Base-by-base conservation (phyloP, 2,113 vertebrate species). In the Abramis brama region DNA sequence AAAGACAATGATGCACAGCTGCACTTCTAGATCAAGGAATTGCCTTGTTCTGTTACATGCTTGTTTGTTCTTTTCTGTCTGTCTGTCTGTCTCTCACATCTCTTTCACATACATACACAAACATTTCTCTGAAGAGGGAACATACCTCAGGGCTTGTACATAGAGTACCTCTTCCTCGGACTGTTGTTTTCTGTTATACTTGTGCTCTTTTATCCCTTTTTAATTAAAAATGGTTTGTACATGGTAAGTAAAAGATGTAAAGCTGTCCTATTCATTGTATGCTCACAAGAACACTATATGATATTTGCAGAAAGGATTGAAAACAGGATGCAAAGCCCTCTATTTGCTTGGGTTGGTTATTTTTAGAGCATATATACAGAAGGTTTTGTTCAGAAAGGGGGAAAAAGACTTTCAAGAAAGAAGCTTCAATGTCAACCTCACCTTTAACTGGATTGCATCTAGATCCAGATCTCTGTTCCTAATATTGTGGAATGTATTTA, bases 121-220 rank as follows among this genome's bases (percentile, higher is more conserved):
- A 73, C 0, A 82, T 25, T 3, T 39, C 10, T 83, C 66, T 83
- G 80, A 77, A 79, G 80, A 79, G 52, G 87, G 92, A 89, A 92
- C 85, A 91, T 93, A 94, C 94, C 97, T 98, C 97, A 98, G 97
- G 97, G 95, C 96, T 94, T 96, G 95, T 95, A 95, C 87, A 94
- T 94, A 95, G 77, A 39, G 71, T 85, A 83, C 87, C 87, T 25
- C 55, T 85, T 5, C 33, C 89, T 91, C 36, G 64, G 83, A 81
- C 85, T 79, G 70, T 66, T 36, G 78, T 89, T 5, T 43, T 75
- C 25, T 33, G 25, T 62, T 79, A 62, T 33, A 62, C 21, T 50
- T 25, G 50, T 71, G 75, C 59, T 86, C 55, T 52, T 76, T 60
- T 33, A 0, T 83, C 64, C 3, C 71, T 82, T 52, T 81, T 50